Base-by-base conservation (phyloP, 1,140 invertebrate species). In the Eriocheir sinensis region DNA sequence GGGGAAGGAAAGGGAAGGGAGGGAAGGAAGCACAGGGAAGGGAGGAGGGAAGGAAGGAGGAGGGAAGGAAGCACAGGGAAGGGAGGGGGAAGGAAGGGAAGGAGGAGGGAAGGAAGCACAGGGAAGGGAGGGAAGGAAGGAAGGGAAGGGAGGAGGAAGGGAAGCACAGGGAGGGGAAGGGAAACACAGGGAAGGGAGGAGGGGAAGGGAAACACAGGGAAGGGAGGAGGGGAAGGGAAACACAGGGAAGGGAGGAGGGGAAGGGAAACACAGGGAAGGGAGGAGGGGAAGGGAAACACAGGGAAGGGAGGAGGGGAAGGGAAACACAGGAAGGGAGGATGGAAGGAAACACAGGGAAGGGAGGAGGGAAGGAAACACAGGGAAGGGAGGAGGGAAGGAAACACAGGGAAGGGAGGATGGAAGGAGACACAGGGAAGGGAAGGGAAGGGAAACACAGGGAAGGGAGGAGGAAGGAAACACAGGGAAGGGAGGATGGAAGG, bases 401-500 rank as follows among this genome's bases (percentile, higher is more conserved):
- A 30, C n/a, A n/a, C 8, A 83, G 81, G 81, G 8, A 83, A 83
- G 81, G 81, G 8, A 83, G n/a, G 81, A 83, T 83, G n/a, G 81
- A 8, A 12, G 8, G 81, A 83, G 36, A 8, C 9, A 30, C 36
- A 34, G 36, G 12, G 34, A 38, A 89, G n/a, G 40, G 40, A 38
- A 30, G 9, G 86, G n/a, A 12, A 89, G 86, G 9, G 36, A 9
- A 40, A 38, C 4, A 9, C 12, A 36, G 17, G 40, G 36, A 89
- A 9, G 41, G 86, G 30, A 41, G 12, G 86, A 89, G 36, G 40
- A 17, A 89, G 36, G 40, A 9, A 89, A 9, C 36, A 30, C 36
- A 41, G 40, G 86, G 41, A 30, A 17, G 86, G 41, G 12, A 38
- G 86, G 41, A 40, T 15, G 36, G 41, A 30, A 38, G 36, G 41